Evolutionary conservation across 2,888 invertebrate species (phyloP), one percentile per base, ranked within the genome.

Genomic region (Flabesymbios commensalis): DNA sequence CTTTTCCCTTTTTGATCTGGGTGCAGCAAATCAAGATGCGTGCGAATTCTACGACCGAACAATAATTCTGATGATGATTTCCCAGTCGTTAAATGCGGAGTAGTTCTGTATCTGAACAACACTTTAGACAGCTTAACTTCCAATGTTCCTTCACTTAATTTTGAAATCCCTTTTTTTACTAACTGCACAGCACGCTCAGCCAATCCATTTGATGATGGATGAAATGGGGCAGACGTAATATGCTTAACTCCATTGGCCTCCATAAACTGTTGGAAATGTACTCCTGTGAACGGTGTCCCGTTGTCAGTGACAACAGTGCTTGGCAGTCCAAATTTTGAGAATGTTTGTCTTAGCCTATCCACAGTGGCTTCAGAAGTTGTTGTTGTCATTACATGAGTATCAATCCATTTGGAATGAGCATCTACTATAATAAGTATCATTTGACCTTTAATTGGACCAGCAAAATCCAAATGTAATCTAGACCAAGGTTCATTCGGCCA

Each of bases 381-480:
- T 3, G 42, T n/a, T n/a, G n/a, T n/a, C n/a, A n/a, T n/a, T n/a
- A n/a, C n/a, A n/a, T n/a, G 5, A 24, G 17, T 28, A 3, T 71
- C 69, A 3, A 64, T 57, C 65, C 68, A 74, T 53, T 74, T 74
- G 7, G 68, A 68, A 42, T 70, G 48, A 1, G 70, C 66, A 47
- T 75, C 71, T 2, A 71, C 54, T 5, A 71, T 32, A 4, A 74
- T 48, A 7, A 75, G 57, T 49, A 64, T 67, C 48, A 63, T 67
- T 45, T 55, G 47, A 2, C 65, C 67, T 41, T 57, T 10, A 36
- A 67, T 56, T 33, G n/a, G 69, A 24, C 68, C 72, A n/a, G 73
- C 74, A 57, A 64, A 72, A 52, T 75, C 74, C 22, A 73, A 45
- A 41, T 75, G 74, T 1, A 76, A 14, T 5, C 74, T 55, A 10